phyloP scores from a whole-genome alignment of 2,797 vertebrate genomes.

The Acipenser transmontanus region DNA sequence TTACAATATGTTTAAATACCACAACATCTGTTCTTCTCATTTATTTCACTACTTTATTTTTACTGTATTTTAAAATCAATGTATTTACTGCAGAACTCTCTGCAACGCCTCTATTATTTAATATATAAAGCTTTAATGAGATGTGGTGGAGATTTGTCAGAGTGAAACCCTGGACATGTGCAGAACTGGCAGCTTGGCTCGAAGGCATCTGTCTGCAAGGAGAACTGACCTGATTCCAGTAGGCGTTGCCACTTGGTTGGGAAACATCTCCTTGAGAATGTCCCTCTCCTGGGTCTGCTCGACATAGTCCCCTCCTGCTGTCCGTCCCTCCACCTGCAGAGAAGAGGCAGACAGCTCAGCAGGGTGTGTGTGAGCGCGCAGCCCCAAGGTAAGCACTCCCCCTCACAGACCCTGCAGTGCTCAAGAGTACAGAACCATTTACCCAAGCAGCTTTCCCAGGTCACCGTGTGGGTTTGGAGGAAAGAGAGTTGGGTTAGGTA shows the following conservation, averaged over 20 bases:
- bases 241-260: conserved; percentile 67
- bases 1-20: too few relatives aligned
- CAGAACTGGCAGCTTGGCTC: too few relatives aligned
- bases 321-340: conserved; percentile 74
- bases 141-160: too few relatives aligned
- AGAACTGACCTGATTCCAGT: conserved; percentile 77
- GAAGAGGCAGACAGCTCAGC: background rate
- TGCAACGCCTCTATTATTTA: too few relatives aligned
- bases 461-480: background rate
- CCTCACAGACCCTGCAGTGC: background rate
- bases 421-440: background rate
- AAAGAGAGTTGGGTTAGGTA: too few relatives aligned
- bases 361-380: background rate
- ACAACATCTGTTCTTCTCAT: too few relatives aligned
- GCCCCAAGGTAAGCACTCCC: background rate
- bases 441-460: background rate
- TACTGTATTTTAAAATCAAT: too few relatives aligned
- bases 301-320: conserved; percentile 52
- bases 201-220: background rate
- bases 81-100: too few relatives aligned
- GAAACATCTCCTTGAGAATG: conserved; percentile 79
- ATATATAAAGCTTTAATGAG: too few relatives aligned
- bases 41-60: too few relatives aligned
- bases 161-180: too few relatives aligned
- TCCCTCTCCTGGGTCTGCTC: conserved; percentile 61